Evolutionary conservation across 2,888 invertebrate species (phyloP), one percentile per base, ranked within the genome.

Genomic region (Colletes collaris): DNA sequence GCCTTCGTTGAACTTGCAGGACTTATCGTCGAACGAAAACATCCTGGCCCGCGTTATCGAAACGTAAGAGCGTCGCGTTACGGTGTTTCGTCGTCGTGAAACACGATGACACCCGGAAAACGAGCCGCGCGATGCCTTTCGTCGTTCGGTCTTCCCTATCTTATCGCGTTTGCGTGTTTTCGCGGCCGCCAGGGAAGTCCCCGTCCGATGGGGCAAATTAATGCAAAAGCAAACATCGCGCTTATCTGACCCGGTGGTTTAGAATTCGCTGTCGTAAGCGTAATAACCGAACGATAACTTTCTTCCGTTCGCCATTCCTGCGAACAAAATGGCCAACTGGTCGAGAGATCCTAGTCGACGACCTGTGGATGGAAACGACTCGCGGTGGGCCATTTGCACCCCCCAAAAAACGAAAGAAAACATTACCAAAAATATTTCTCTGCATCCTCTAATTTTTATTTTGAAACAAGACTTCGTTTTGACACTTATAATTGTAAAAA

Each of bases 71-170:
- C 37, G 16, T 62, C 63, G 19, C 27, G 44, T 69, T 64, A 40
- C 53, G 27, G 8, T 55, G 65, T 64, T 74, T 35, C 35, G 10
- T 2, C 4, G 13, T 35, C 13, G 8, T 27, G 46, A 63, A 53
- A 67, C 13, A 13, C 49, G 27, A 59, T 59, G 62, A 68, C 52
- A 16, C 0, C 1, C 50, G 56, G 62, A 59, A 74, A 71, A 55
- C 62, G 65, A 37, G 40, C n/a, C 10, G 10, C 10, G 10, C 27
- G 6, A 64, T 63, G 74, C 80, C 71, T 62, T 8, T 74, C 27
- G 72, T 75, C 64, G 66, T 72, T 66, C 58, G 27, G 65, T 49
- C 46, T 50, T 27, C 58, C 37, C 74, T 82, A 82, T 82, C 83
- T 83, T 82, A 82, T 83, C 83, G 16, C n/a, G 49, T 52, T 53